A percentile compares a stretch with the other conserved stretches of the same genome.
Evolutionary conservation across 2,113 vertebrate genomes (phyloP).

Genomic region (Ciconia stormi): DNA sequence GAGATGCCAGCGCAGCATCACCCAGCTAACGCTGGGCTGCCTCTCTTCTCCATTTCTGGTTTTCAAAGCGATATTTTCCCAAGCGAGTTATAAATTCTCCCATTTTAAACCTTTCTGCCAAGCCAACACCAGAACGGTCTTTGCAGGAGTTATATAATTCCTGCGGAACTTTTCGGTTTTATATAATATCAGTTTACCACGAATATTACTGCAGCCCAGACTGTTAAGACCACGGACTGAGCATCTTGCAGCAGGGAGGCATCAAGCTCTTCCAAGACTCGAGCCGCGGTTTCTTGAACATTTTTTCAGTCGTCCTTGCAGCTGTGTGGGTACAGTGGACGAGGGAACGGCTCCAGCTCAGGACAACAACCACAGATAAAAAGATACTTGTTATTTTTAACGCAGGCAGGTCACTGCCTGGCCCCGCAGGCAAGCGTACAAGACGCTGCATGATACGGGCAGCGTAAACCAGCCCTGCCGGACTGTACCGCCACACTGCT

Average conservation of each 20-base stretch:
- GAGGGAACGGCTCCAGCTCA: background rate
- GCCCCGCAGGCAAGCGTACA: background rate
- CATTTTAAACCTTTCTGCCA: background rate
- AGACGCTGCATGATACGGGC: background rate
- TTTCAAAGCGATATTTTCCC: background rate
- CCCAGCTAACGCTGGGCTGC: fast-evolving
- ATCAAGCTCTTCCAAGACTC: background rate
- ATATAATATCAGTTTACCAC: fast-evolving
- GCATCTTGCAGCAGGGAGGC: background rate
- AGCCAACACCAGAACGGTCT: background rate
- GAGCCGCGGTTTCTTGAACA: fast-evolving
- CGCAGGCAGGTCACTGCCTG: background rate
- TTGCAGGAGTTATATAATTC: fast-evolving
- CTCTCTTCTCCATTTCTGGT: background rate
- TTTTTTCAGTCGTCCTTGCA: too few species aligned
- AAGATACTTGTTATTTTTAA: background rate
- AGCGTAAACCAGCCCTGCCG: background rate
- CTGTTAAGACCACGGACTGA: too few species aligned
- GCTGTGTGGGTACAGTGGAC: fast-evolving
- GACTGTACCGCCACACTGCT: background rate
- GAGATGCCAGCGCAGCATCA: background rate
- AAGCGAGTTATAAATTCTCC: background rate
- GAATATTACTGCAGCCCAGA: background rate
- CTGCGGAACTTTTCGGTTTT: background rate
- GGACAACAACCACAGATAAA: background rate